Base-by-base conservation (phyloP, 2,888 invertebrate species). In the Silvanus unidentatus region DNA sequence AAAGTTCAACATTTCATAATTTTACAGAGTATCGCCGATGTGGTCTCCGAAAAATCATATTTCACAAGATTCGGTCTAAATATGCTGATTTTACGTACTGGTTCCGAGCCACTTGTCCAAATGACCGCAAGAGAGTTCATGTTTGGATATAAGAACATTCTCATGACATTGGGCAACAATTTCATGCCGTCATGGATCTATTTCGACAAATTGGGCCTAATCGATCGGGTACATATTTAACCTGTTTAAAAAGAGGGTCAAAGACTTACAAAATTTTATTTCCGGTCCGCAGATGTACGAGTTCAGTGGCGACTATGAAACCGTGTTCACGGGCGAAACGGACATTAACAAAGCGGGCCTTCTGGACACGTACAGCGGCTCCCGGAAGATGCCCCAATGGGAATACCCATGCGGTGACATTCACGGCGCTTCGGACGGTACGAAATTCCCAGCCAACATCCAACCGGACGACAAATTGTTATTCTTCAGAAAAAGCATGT, bases 71-170 rank as follows among this genome's bases (percentile, higher is more conserved):
- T 85, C 52, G 86, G 82, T 0, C 69, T 91, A 8, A 88, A 88
- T 67, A 70, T 84, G 34, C 63, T 91, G 1, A 82, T 91, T 40
- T 65, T 75, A 1, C 74, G 84, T 44, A 84, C 87, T 0, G 76
- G 83, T 28, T 77, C 82, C 2, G 73, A 80, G 54, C 88, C 91
- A 0, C 73, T 93, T 13, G 81, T 85, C 2, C 73, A 77, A 61
- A 88, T 90, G 84, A 88, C 89, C 0, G 91, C 92, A 0, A 79
- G 72, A 49, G 90, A 92, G 66, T 89, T 92, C 68, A 88, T 93
- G 88, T 92, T 92, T 73, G 91, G 91, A 0, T 90, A 88, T 71
- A 73, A 84, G 54, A 87, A 88, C n/a, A 75, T 86, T 2, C 73
- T 93, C 45, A 84, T 93, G 70, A 85, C 86, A 1, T 68, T 93